Base-by-base conservation (phyloP, 2,797 vertebrate genomes). In the Enteromius fasciolatus region DNA sequence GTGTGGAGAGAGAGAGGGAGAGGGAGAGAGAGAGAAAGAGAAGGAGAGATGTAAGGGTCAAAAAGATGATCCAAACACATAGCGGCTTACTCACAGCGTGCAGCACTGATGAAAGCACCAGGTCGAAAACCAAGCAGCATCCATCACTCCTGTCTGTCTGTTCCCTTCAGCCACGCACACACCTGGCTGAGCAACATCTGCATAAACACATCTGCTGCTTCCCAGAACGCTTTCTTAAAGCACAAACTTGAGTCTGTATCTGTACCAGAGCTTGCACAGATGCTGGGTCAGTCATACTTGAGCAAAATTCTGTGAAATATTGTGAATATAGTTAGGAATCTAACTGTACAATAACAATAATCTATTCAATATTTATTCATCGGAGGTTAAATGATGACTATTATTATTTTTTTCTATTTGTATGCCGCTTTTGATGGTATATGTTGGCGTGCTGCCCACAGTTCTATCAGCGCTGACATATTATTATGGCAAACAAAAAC, bases 1-100 rank as follows among this genome's bases (percentile, higher is more conserved):
- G 9, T 36, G 70, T 23, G 79, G 23, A 46, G n/a, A 72, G 75
- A 23, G 66, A 70, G n/a, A 63, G 73, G 18, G 31, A 23, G 63
- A 31, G 31, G n/a, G 46, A 4, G 46, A n/a, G 48, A 66, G 36
- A 2, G 67, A 46, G 36, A 63, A 8, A 3, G 10, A 44, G 41
- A 44, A 11, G 0, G 68, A 59, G 39, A 64, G 41, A 89, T 90
- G 91, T 87, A 86, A 86, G 66, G 70, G 64, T 61, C 41, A 83
- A 17, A 77, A n/a, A 25, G 69, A 59, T 33, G 63, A 69, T 36
- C 61, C 44, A 54, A 61, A 78, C 75, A 83, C 69, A 76, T 48
- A 44, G 31, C 17, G 20, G 68, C 48, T 81, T 28, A 75, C 82
- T 69, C 72, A 57, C 80, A 68, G 80, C 76, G 63, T 76, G 80